Evolutionary conservation across 2,797 vertebrate genomes (phyloP), one percentile per base, ranked within the genome.

Genomic region (Thamnophis elegans): DNA sequence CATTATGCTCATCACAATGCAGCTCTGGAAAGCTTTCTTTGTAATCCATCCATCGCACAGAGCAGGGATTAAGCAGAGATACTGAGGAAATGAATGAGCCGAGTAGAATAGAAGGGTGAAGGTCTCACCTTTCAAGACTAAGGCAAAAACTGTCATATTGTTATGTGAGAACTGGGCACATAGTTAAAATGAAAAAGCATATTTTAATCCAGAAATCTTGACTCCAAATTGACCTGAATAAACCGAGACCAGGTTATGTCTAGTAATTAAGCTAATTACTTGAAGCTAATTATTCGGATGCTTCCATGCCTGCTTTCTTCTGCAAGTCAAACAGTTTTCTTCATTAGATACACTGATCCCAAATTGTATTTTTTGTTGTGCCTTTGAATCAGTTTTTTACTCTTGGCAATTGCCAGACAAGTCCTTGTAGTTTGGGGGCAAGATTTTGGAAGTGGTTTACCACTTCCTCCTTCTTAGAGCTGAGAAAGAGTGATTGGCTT

Each of bases 41-140:
- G 78, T 62, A 47, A 47, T 28, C 65, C 85, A 90, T 88, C 53
- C 68, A 22, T 56, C 26, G 73, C 59, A 11, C 89, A 42, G 59
- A 88, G 55, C 53, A 36, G 60, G 87, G 93, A 93, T 92, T 90
- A 92, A 88, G 55, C 85, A 88, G 51, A 92, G 58, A 14, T 58
- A 68, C 59, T 59, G 42, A 42, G 53, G 53, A n/a, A 85, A 89
- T 73, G 53, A 91, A 85, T 73, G 28, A 47, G n/a, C 56, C 14
- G 36, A 53, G 32, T 42, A 47, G n/a, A 2, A 14, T n/a, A 86
- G 59, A 36, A 16, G 73, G 36, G 20, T 16, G 5, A 36, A 54
- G 54, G n/a, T 14, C 51, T 85, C 85, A 68, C 26, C 91, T 88
- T 90, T 68, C 18, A 22, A 55, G 32, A 85, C 5, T 14, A 86